Base-by-base conservation (phyloP, 2,888 invertebrate species). In the Aporophyla lueneburgensis region DNA sequence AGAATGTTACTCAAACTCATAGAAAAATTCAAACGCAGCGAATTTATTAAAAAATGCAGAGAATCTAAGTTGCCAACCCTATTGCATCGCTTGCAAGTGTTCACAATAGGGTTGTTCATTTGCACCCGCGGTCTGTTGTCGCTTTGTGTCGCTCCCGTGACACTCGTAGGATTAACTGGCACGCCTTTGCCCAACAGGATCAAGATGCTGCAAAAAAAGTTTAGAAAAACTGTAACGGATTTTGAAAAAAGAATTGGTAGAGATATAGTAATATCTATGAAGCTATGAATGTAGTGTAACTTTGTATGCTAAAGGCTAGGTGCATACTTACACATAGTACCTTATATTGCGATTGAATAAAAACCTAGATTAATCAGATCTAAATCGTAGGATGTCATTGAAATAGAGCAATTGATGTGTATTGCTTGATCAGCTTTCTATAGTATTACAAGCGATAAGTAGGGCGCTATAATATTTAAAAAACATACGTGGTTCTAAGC, bases 151-250 rank as follows among this genome's bases (percentile, higher is more conserved):
- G 73, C 81, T 66, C 81, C 74, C 58, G 63, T 67, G 76, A 81
- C 82, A 79, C 92, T 93, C 93, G 93, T 92, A 93, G 95, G 95
- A 95, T 95, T 95, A 95, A 93, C 92, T 90, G 87, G 88, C 77
- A 83, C 93, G 94, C 94, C 93, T 92, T 89, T 88, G 90, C 91
- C 80, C 76, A 78, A 84, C 78, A 78, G 88, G 85, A 84, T 83
- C 77, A 69, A 70, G 72, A 76, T 54, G 62, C 61, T 24, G 76
- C 68, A 88, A 85, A 86, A 73, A 83, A 56, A n/a, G 7, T 14
- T 19, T 9, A 49, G 58, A 76, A 70, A 67, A 78, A 53, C 24
- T 14, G 21, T 10, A 16, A 71, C 51, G 43, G 24, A 54, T 68
- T 63, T 62, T 56, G 40, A 46, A 65, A 58, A 76, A 56, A 5